These are phyloP conservation scores for Pluvialis apricaria DNA, from an alignment of 2,113 vertebrate species.

Conservation along the genomic window DNA sequence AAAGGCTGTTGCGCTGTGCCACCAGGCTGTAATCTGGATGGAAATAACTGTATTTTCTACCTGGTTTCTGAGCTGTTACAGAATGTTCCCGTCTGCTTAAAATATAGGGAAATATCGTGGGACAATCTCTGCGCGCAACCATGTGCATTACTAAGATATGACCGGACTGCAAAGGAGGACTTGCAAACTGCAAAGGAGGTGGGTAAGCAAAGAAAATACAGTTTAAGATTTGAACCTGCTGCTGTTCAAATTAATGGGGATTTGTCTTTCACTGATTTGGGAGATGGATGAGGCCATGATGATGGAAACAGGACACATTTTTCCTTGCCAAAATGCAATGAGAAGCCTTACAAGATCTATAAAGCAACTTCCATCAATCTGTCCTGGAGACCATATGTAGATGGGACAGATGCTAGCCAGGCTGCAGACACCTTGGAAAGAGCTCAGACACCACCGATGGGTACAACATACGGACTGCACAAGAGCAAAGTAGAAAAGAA, in stretches of 20 bases:
- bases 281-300: background rate
- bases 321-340: background rate
- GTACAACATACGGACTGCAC: background rate
- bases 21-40: background rate
- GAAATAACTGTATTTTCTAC: background rate
- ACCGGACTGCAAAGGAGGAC: background rate
- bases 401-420: conserved; percentile 33
- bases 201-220: background rate
- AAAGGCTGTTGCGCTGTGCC: background rate
- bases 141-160: background rate
- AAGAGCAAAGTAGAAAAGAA: background rate
- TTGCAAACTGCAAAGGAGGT: background rate
- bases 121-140: background rate
- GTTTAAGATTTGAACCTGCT: background rate
- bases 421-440: conserved; percentile 8
- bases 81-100: background rate
- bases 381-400: conserved; percentile 13
- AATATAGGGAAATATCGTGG: background rate
- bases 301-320: background rate
- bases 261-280: background rate
- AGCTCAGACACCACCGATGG: background rate
- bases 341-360: background rate
- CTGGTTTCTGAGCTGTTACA: background rate
- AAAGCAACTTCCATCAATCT: background rate
- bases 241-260: background rate